Evolutionary conservation across 2,888 invertebrate genomes (phyloP).

Genomic region (Callinectes sapidus): DNA sequence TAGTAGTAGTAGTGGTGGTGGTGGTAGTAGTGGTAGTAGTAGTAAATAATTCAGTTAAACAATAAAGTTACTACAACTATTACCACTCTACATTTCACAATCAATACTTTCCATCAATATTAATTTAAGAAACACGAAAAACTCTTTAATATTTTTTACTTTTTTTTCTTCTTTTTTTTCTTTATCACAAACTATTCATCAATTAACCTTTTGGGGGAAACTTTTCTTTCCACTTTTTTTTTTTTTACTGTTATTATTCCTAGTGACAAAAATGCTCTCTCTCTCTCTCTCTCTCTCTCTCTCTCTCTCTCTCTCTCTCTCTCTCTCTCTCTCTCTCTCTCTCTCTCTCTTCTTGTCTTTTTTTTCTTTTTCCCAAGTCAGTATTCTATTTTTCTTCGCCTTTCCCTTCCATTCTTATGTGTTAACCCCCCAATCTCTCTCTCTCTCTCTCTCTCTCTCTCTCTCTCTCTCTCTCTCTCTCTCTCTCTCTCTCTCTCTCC

Average conservation of each 20-base stretch:
- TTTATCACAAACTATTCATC: no score
- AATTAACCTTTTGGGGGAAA: no score
- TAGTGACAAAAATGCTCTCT: neutral
- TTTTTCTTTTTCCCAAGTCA: neutral
- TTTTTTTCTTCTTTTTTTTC: no score
- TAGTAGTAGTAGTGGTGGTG: no score
- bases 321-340: neutral
- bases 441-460: neutral
- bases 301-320: conserved; percentile 1
- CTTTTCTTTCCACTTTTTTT: no score
- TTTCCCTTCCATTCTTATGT: neutral
- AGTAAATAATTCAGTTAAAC: no score
- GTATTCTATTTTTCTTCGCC: neutral
- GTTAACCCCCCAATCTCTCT: neutral
- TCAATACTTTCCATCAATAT: no score
- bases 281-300: conserved; percentile 1
- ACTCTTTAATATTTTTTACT: no score
- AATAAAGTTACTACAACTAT: no score
- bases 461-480: neutral
- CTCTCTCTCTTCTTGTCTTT: neutral
- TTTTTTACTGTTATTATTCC: neutral
- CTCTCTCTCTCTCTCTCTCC: neutral
- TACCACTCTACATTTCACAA: no score
- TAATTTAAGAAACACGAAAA: no score
- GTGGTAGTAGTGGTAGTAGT: no score